Evolutionary conservation across 2,113 vertebrate species (phyloP), one percentile per base, ranked within the genome.

Genomic region (Cromileptes altivelis): DNA sequence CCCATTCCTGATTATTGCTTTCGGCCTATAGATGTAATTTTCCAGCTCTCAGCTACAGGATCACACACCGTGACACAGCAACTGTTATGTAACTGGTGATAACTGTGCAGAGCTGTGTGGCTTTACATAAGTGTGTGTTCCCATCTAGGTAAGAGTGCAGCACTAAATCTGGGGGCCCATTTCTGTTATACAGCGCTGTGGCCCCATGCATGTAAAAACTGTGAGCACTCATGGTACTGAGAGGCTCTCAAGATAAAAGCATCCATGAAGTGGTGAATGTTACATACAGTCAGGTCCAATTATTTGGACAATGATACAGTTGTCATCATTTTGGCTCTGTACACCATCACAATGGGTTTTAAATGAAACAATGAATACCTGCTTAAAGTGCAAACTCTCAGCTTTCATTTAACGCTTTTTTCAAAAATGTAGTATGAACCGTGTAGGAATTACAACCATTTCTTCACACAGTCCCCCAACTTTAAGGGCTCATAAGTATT

Each of bases 161-260:
- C 57, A 63, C 18, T 70, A 25, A 75, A 56, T 30, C 19, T 68
- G 25, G 30, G 4, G n/a, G n/a, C n/a, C 4, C 2, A 33, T 23
- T 70, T 14, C 15, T 6, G 2, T 70, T 19, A 25, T 10, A 42
- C 61, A 52, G 12, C 2, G 1, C 60, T 75, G 14, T 18, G 57
- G 42, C 33, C 8, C 30, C 13, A 4, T 8, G 3, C 25, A 3
- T 17, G 37, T 25, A 0, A 18, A 63, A 70, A 79, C 47, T 25
- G 15, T 0, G 49, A 13, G 8, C 63, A 18, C 57, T 65, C 0
- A 0, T 18, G 40, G 2, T 25, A 8, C 50, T 23, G 17, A 70
- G 69, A 65, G 21, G 18, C 53, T 23, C 56, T 65, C 49, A 21
- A 70, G 57, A 56, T 69, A 68, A 80, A 65, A 65, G 61, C 13